These are phyloP conservation scores for Penaeus chinensis DNA, from an alignment of 1,140 invertebrate genomes.

Conservation along the genomic window DNA sequence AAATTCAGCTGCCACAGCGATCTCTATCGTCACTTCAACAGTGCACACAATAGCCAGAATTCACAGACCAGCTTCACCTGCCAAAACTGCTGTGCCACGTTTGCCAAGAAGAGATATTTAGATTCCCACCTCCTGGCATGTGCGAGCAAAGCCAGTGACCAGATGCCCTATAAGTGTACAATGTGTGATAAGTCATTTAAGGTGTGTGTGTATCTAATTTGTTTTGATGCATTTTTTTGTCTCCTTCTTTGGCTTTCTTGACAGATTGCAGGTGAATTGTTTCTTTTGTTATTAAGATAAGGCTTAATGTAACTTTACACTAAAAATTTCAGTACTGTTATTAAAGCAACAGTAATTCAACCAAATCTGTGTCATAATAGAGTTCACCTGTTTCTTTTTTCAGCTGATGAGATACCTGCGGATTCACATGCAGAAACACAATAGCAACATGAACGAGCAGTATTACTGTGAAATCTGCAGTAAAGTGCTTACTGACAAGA, in stretches of 20 bases:
- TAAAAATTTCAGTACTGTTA: too few relatives aligned
- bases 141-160: slow-evolving; percentile 19
- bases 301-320: too few relatives aligned
- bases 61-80: neutral
- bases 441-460: slow-evolving; percentile 32
- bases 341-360: too few relatives aligned
- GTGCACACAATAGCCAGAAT: slow-evolving; percentile 20
- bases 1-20: slow-evolving; percentile 39
- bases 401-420: slow-evolving; percentile 43
- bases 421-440: slow-evolving; percentile 32
- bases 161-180: slow-evolving; percentile 26
- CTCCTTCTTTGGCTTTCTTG: neutral
- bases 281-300: neutral
- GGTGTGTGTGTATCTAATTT: slow-evolving; percentile 7
- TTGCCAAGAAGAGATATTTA: slow-evolving; percentile 47
- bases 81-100: slow-evolving; percentile 29
- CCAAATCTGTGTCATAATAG: too few relatives aligned
- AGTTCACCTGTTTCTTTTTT: neutral
- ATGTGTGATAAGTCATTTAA: slow-evolving; percentile 47
- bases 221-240: neutral
- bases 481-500: slow-evolving; percentile 48
- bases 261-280: neutral
- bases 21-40: slow-evolving; percentile 40
- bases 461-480: slow-evolving; percentile 49
- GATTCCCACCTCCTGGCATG: slow-evolving; percentile 42